These are phyloP conservation scores for Cherax destructor DNA, from an alignment of 1,140 invertebrate species.

Conservation along the genomic window DNA sequence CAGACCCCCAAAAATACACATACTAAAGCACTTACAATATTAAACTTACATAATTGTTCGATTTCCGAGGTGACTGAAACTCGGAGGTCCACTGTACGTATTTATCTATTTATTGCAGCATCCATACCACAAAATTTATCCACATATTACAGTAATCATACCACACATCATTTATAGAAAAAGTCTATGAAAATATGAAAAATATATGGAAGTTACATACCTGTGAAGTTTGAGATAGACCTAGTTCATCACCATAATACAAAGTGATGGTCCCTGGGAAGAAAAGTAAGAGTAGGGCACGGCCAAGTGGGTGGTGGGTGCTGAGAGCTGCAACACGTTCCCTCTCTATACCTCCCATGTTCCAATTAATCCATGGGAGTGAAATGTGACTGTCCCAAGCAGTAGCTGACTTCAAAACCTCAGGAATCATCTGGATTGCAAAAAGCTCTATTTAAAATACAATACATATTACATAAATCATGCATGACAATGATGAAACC, in stretches of 20 bases:
- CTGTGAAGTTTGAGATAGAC: slow-evolving; percentile 70
- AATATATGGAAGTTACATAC: not conserved
- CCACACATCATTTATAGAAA: too few relatives aligned
- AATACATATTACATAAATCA: too few relatives aligned
- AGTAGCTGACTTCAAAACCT: slow-evolving; percentile 77
- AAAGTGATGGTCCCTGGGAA: slow-evolving; percentile 87
- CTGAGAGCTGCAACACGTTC: slow-evolving; percentile 76
- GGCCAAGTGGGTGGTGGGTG: slow-evolving; percentile 46
- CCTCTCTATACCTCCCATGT: slow-evolving; percentile 80
- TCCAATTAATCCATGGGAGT: slow-evolving; percentile 83
- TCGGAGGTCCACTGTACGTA: too few relatives aligned
- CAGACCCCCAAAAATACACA: too few relatives aligned
- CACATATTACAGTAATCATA: too few relatives aligned
- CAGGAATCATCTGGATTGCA: slow-evolving; percentile 23
- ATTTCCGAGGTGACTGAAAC: too few relatives aligned
- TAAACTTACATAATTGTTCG: too few relatives aligned
- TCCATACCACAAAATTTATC: too few relatives aligned
- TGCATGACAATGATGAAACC: too few relatives aligned
- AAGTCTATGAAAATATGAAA: too few relatives aligned
- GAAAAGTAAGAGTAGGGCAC: slow-evolving; percentile 83
- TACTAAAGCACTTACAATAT: too few relatives aligned
- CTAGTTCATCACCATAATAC: slow-evolving; percentile 89
- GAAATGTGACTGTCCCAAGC: slow-evolving; percentile 76
- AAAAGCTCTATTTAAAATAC: not conserved
- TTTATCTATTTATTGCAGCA: too few relatives aligned